A percentile compares a stretch with the other conserved stretches of the same genome.
phyloP scores from a whole-genome alignment of 2,797 vertebrate species.

The Sebastes elongatus region DNA sequence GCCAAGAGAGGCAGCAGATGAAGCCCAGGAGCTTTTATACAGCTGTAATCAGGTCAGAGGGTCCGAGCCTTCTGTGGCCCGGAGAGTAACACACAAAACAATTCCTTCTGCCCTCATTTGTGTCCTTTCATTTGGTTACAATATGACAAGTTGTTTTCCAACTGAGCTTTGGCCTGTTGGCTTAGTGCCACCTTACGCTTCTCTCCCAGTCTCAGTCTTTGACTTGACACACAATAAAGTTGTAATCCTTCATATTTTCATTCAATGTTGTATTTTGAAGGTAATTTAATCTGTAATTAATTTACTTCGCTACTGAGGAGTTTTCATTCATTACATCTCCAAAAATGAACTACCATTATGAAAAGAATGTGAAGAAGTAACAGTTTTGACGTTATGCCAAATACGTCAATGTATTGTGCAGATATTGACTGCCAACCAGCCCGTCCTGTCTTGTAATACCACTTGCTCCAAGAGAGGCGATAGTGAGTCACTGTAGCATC shows the following conservation, averaged over 20 bases:
- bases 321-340: neutral
- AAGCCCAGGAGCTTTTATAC: neutral
- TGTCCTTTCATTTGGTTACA: neutral
- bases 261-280: neutral
- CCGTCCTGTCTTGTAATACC: no score
- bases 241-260: neutral
- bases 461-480: no score
- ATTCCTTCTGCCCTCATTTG: neutral
- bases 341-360: no score
- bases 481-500: no score
- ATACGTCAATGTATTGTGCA: no score
- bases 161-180: neutral
- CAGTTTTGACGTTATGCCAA: no score
- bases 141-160: neutral
- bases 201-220: neutral
- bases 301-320: neutral
- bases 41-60: neutral
- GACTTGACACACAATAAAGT: neutral
- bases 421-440: no score
- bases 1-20: constrained; percentile 37
- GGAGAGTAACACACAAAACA: neutral
- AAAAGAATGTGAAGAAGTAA: no score
- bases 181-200: neutral
- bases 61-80: neutral
- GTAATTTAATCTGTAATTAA: neutral